phyloP scores from a whole-genome alignment of 2,888 invertebrate genomes.

The Desoria tigrina region DNA sequence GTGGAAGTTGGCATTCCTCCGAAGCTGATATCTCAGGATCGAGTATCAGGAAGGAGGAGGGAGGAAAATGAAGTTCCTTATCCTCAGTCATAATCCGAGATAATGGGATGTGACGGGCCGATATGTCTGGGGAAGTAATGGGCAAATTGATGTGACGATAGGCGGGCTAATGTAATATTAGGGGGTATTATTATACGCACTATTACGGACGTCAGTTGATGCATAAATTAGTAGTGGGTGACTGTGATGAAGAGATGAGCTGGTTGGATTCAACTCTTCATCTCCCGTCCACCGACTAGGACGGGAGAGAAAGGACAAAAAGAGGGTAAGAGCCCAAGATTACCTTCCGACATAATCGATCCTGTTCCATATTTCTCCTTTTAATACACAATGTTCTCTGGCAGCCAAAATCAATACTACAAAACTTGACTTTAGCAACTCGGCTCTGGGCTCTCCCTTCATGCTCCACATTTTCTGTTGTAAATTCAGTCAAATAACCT shows the following conservation, averaged over 20 bases:
- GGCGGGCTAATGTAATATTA: too few relatives aligned
- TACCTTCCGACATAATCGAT: slow-evolving; percentile 5
- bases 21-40: too few relatives aligned
- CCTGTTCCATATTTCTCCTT: slow-evolving; percentile 8
- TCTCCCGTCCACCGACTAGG: background rate
- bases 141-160: too few relatives aligned
- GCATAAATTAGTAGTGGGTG: slow-evolving; percentile 1
- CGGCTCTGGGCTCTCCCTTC: too few relatives aligned
- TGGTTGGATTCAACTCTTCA: background rate
- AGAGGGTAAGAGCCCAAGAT: background rate
- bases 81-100: too few relatives aligned
- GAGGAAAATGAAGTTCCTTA: too few relatives aligned
- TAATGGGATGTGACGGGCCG: too few relatives aligned
- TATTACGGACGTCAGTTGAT: background rate
- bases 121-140: too few relatives aligned
- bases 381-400: background rate
- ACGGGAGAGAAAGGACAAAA: background rate
- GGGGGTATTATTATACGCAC: too few relatives aligned
- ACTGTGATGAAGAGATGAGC: slow-evolving; percentile 1
- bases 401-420: slow-evolving; percentile 15
- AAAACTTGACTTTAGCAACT: slow-evolving; percentile 8
- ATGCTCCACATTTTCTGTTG: slow-evolving; percentile 9
- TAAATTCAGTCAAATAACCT: slow-evolving; percentile 3
- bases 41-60: too few relatives aligned
- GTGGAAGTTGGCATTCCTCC: too few relatives aligned